These are phyloP conservation scores for Torymus auratus DNA, from an alignment of 2,888 invertebrate genomes.

Conservation along the genomic window DNA sequence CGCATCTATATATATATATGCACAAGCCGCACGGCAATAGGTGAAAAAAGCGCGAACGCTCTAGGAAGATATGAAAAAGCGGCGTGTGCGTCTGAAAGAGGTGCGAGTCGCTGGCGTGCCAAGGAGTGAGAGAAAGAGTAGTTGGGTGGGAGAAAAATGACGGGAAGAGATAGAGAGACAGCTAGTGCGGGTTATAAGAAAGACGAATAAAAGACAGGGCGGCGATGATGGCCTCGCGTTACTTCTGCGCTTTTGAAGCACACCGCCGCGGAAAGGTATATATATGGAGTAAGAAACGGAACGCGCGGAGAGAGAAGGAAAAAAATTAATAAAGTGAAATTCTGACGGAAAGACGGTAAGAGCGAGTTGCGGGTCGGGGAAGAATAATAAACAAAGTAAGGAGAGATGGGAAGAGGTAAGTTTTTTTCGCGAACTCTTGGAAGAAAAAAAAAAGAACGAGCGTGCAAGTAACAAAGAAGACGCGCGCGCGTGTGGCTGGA, in stretches of 20 bases:
- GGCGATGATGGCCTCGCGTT: conserved; percentile 42
- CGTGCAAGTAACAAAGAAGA: neutral
- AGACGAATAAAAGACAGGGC: conserved; percentile 40
- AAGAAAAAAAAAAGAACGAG: neutral
- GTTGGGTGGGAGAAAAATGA: conserved; percentile 42
- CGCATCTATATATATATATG: neutral
- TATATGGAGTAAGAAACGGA: conserved; percentile 18
- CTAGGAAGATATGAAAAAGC: too few species aligned
- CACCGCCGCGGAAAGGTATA: conserved; percentile 1
- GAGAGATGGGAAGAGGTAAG: conserved; percentile 10
- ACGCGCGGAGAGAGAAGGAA: neutral
- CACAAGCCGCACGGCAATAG: too few species aligned
- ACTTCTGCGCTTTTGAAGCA: conserved; percentile 48
- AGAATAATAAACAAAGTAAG: conserved; percentile 30
- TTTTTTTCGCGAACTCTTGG: conserved; percentile 1
- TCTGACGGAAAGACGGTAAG: neutral
- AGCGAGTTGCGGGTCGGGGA: neutral
- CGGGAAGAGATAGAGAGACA: conserved; percentile 26
- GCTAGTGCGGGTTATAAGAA: conserved; percentile 23
- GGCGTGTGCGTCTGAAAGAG: neutral
- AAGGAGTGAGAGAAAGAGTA: conserved; percentile 7
- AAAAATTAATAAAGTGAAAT: conserved; percentile 42
- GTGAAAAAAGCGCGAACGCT: too few species aligned
- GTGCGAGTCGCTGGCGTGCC: neutral
- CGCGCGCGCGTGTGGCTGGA: too few species aligned